These are phyloP conservation scores for Falco cherrug DNA, from an alignment of 2,797 vertebrate species.

Conservation along the genomic window DNA sequence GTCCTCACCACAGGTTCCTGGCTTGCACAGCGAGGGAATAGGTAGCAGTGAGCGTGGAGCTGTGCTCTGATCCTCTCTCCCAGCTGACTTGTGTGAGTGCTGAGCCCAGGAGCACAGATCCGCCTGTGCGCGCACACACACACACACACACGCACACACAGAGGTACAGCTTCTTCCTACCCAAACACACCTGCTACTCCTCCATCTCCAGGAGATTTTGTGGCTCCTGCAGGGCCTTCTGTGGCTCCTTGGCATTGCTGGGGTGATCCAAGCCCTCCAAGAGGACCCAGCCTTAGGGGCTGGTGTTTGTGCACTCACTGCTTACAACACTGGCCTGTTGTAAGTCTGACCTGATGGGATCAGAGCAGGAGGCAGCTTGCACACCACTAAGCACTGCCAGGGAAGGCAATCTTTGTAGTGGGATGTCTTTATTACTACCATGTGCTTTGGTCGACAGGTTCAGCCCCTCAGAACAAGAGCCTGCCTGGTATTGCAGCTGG, in stretches of 20 bases:
- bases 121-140: not conserved
- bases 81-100: not conserved
- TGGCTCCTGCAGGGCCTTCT: not conserved
- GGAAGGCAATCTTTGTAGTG: not conserved
- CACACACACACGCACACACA: accelerated
- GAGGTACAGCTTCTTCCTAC: not conserved
- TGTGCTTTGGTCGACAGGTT: not conserved
- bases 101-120: not conserved
- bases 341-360: not conserved
- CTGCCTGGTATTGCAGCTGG: not conserved
- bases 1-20: not conserved
- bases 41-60: not conserved
- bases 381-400: accelerated
- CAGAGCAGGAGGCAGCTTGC: not conserved
- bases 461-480: not conserved
- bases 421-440: not conserved
- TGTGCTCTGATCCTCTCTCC: not conserved
- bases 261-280: not conserved
- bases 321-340: not conserved
- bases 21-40: not conserved
- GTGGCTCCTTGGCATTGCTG: accelerated
- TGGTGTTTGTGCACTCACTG: accelerated
- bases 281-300: not conserved
- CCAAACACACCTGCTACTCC: not conserved
- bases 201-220: not conserved